A percentile compares a stretch with the other conserved stretches of the same genome.
phyloP scores from a whole-genome alignment of 2,113 vertebrate genomes.

The Cyanistes caeruleus region DNA sequence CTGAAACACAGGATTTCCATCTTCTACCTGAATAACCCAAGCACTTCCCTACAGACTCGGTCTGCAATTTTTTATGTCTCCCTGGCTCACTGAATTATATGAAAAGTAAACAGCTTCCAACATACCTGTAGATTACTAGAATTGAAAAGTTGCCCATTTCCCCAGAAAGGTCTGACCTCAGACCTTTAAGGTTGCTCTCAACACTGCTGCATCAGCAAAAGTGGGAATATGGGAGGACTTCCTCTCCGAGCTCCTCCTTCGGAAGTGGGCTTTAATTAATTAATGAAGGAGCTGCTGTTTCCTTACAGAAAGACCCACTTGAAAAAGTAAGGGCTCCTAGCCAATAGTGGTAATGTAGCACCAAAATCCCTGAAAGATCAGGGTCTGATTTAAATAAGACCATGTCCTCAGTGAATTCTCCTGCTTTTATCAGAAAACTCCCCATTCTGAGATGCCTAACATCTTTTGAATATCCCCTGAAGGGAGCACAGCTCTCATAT shows the following conservation, averaged over 20 bases:
- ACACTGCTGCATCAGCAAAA: no score
- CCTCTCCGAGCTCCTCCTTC: neutral
- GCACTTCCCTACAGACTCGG: fast-evolving
- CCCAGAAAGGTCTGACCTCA: neutral
- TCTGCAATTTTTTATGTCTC: neutral
- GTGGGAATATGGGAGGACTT: fast-evolving
- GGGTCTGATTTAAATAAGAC: neutral
- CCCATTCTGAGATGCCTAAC: neutral
- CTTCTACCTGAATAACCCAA: neutral
- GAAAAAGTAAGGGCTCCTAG: fast-evolving
- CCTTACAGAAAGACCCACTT: neutral
- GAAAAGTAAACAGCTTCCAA: neutral
- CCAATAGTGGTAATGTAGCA: neutral
- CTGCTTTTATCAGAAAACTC: neutral
- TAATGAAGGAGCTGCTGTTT: neutral
- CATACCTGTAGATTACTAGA: neutral
- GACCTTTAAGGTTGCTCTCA: neutral
- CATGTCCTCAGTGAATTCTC: neutral
- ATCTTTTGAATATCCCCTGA: neutral
- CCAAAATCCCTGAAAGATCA: neutral
- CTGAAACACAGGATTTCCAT: neutral
- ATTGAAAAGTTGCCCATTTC: neutral
- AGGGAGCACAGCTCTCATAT: neutral
- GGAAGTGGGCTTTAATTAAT: neutral
- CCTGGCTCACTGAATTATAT: neutral